These are phyloP conservation scores for Eleginops maclovinus DNA, from an alignment of 2,113 vertebrate species.

Conservation along the genomic window DNA sequence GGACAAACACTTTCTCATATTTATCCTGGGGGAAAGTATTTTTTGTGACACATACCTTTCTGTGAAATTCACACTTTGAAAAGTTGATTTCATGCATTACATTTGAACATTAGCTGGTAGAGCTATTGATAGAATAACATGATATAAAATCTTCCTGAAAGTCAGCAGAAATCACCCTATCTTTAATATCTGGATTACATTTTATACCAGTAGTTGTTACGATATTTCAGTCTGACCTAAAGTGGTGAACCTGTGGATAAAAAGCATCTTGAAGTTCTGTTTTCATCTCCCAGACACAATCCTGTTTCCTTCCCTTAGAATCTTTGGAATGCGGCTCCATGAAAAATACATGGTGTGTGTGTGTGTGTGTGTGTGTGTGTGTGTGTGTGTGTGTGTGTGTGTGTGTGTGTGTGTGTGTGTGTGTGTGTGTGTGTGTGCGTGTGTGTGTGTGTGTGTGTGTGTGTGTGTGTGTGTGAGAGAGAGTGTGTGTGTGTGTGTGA, in stretches of 20 bases:
- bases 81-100: too few relatives aligned
- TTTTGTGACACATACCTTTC: too few relatives aligned
- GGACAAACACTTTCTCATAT: too few relatives aligned
- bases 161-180: not conserved
- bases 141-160: not conserved
- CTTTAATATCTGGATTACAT: not conserved
- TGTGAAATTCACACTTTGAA: too few relatives aligned
- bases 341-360: not conserved
- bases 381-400: slow-evolving; percentile 19
- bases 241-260: not conserved
- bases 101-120: too few relatives aligned
- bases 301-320: not conserved
- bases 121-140: not conserved
- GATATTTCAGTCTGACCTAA: not conserved
- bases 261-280: not conserved
- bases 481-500: slow-evolving; percentile 6
- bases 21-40: too few relatives aligned
- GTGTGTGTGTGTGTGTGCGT: slow-evolving; percentile 21
- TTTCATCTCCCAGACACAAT: not conserved
- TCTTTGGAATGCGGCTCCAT: slow-evolving; percentile 29
- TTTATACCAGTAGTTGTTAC: too few relatives aligned
- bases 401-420: not conserved
- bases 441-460: not conserved
- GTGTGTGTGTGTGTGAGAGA: slow-evolving; percentile 7
- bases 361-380: not conserved